Evolutionary conservation across 2,113 vertebrate species (phyloP).

Genomic region (Melanostigma gelatinosum): DNA sequence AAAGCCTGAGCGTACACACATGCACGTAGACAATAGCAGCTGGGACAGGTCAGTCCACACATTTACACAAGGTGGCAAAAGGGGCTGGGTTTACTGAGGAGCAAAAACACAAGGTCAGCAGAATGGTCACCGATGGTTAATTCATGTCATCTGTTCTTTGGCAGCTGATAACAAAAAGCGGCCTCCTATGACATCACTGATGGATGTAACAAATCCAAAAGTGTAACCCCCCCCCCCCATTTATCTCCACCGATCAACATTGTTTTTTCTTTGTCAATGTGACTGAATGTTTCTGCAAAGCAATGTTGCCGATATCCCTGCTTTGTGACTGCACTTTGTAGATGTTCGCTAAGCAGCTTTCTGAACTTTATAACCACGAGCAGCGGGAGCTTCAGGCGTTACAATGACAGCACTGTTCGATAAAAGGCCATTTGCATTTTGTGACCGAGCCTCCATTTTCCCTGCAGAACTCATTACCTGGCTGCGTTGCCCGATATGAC

Average conservation of each 20-base stretch:
- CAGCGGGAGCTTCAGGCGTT: constrained; percentile 31
- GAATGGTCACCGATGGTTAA: constrained; percentile 10
- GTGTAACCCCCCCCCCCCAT: background rate
- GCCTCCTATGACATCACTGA: constrained; percentile 5
- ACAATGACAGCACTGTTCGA: constrained; percentile 19
- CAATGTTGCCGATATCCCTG: constrained; percentile 41
- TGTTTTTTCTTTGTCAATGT: constrained; percentile 24
- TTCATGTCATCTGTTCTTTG: constrained; percentile 16
- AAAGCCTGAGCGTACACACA: background rate
- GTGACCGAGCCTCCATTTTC: constrained; percentile 34
- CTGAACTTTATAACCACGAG: constrained; percentile 50
- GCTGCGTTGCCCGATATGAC: constrained; percentile 35
- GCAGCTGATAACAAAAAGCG: constrained; percentile 12
- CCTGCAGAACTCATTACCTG: constrained; percentile 30
- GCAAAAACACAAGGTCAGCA: background rate
- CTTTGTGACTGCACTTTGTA: constrained; percentile 49
- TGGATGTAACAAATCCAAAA: background rate
- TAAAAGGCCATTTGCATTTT: constrained; percentile 21
- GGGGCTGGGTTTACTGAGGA: constrained; percentile 37
- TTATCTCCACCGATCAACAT: constrained; percentile 27
- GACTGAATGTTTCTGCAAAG: constrained; percentile 61
- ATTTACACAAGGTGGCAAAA: background rate
- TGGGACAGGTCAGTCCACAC: background rate
- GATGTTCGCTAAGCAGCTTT: constrained; percentile 64
- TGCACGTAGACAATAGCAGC: constrained; percentile 3